A percentile compares a stretch with the other conserved stretches of the same genome.
phyloP scores from a whole-genome alignment of 2,888 invertebrate species.

The Leucophora obtusa region DNA sequence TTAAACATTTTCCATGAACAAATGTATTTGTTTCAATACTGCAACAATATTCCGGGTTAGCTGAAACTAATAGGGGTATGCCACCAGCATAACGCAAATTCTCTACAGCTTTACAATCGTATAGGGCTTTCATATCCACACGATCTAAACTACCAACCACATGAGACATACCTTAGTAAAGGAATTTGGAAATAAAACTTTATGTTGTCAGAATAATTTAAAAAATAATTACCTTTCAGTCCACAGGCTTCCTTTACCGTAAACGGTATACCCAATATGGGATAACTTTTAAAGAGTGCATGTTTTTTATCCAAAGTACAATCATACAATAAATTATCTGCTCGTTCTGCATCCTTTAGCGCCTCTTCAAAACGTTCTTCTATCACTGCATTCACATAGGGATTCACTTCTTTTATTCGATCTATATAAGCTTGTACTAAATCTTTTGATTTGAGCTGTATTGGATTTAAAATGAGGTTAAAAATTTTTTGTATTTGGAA shows the following conservation, averaged over 20 bases:
- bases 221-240: conserved; percentile 81
- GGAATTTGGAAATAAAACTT: neutral
- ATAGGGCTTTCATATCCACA: conserved; percentile 79
- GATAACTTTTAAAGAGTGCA: conserved; percentile 79
- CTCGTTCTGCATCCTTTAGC: conserved; percentile 81
- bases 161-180: conserved; percentile 82
- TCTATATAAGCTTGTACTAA: conserved; percentile 82
- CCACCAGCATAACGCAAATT: conserved; percentile 85
- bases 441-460: conserved; percentile 82
- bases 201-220: neutral
- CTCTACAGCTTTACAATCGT: conserved; percentile 85
- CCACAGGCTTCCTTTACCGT: conserved; percentile 90
- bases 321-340: conserved; percentile 79
- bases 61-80: conserved; percentile 89
- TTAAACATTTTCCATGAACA: conserved; percentile 87
- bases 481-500: neutral
- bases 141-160: conserved; percentile 83
- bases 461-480: conserved; percentile 24
- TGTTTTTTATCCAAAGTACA: conserved; percentile 64
- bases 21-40: conserved; percentile 92
- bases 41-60: conserved; percentile 92
- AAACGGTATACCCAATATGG: conserved; percentile 89
- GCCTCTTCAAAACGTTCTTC: conserved; percentile 84
- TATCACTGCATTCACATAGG: conserved; percentile 84
- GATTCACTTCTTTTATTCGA: conserved; percentile 84